A percentile compares a stretch with the other conserved stretches of the same genome.
Conservation (phyloP, 2,113 vertebrate genomes). For the Oxygymnocypris stewartii region DNA sequence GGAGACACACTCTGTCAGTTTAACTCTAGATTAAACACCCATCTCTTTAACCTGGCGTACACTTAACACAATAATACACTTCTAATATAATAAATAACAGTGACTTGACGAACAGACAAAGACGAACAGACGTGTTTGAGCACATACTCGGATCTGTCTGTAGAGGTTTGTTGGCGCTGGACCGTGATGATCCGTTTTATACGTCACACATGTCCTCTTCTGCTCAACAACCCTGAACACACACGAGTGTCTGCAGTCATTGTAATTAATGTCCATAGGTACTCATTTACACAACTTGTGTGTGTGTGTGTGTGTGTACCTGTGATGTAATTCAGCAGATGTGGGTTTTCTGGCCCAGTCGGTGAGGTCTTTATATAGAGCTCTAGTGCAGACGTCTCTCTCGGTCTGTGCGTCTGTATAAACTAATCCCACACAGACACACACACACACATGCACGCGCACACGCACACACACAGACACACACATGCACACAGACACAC, state of each 20-base stretch:
- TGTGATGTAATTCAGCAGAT: conserved; percentile 74
- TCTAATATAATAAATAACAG: too few relatives aligned
- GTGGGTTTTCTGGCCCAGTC: conserved; percentile 75
- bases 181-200: neutral
- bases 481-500: too few relatives aligned
- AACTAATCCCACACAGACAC: conserved; percentile 53
- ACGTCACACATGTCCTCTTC: neutral
- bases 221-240: conserved; percentile 20
- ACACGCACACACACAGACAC: too few relatives aligned
- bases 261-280: neutral
- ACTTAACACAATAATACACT: too few relatives aligned
- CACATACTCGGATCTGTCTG: neutral
- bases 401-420: conserved; percentile 42
- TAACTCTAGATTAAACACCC: too few relatives aligned
- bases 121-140: neutral
- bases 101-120: too few relatives aligned
- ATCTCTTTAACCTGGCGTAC: too few relatives aligned
- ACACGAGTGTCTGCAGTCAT: neutral
- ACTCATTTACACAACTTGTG: neutral
- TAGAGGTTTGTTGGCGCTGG: neutral
- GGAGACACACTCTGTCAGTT: too few relatives aligned
- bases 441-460: neutral
- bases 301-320: conserved; percentile 56
- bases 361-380: conserved; percentile 69
- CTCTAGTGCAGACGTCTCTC: conserved; percentile 57